Evolutionary conservation across 2,113 vertebrate species (phyloP), one percentile per base, ranked within the genome.

Genomic region (Tetrax tetrax): DNA sequence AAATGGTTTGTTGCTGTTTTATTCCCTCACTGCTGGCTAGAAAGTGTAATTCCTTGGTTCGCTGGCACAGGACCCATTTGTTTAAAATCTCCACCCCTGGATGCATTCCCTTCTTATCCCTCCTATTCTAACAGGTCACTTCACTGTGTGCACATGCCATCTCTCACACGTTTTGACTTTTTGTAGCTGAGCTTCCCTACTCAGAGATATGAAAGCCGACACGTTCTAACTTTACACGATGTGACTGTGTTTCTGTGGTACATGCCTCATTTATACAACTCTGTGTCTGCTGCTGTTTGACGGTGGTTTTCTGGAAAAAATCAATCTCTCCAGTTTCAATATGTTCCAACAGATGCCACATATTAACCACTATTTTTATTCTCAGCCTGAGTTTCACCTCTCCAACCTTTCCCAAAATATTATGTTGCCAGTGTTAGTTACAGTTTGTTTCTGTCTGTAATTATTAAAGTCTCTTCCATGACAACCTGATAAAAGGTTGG

Each of bases 381-480:
- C 89, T 91, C 82, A 94, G 93, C 65, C 90, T 70, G 68, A 80
- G 70, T 92, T 96, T 95, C 95, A 94, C 94, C 75, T 72, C 76
- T 94, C 80, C 61, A 84, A 96, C 95, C 91, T 97, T 94, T 91
- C 87, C 81, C 92, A 95, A 96, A 95, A 96, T 95, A 95, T 93
- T 97, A 92, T 87, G 95, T 93, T 94, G 91, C 93, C 70, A 91
- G 87, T 84, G 87, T 95, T 96, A 90, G 96, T 93, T 97, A 95
- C 89, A 97, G 96, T 96, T 95, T 97, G 82, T 93, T 96, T 97
- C 95, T 96, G 86, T 95, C 92, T 96, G 87, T 84, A 96, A 94
- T 96, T 96, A 96, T 93, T 94, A 94, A 96, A 95, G 77, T 69
- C 88, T 94, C 91, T 95, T 96, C 85, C 83, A 17, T 78, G 90